Percentiles rank a stretch among this genome's conserved stretches.
Evolutionary conservation across 2,797 vertebrate species (phyloP).

Genomic region (Danio choprae): DNA sequence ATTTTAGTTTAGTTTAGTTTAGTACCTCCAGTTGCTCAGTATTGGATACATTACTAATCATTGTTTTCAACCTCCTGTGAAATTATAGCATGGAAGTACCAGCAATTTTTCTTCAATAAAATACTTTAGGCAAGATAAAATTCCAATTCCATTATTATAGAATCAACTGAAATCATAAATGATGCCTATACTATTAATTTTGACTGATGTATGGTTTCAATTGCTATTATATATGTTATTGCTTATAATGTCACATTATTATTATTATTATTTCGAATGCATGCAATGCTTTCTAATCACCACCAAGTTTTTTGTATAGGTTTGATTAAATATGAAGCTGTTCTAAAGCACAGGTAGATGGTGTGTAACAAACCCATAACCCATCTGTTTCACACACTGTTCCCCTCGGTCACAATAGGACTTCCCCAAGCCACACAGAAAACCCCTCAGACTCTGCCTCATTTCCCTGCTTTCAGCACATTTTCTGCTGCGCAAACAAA

Average conservation of each 20-base stretch:
- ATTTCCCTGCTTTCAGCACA: constrained; percentile 82
- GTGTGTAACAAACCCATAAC: constrained; percentile 17
- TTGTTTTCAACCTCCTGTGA: no score
- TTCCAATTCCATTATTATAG: no score
- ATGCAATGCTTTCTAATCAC: background rate
- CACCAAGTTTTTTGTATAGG: background rate
- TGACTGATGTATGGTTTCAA: no score
- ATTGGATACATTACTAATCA: no score
- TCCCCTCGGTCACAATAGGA: constrained; percentile 69
- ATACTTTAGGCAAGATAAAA: no score
- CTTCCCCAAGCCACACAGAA: constrained; percentile 61
- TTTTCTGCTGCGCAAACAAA: constrained; percentile 81
- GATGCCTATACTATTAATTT: background rate
- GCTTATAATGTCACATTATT: background rate
- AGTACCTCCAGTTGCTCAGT: no score
- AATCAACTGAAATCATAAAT: background rate
- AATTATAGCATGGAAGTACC: no score
- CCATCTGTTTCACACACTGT: constrained; percentile 43
- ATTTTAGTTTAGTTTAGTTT: no score
- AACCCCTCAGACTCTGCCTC: constrained; percentile 67
- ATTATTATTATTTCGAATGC: no score
- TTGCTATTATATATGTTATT: background rate
- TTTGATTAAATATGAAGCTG: constrained; percentile 19
- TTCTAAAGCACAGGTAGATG: constrained; percentile 7
- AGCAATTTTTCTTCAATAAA: no score